Evolutionary conservation across 2,888 invertebrate genomes (phyloP).

Genomic region (Desoria tigrina): DNA sequence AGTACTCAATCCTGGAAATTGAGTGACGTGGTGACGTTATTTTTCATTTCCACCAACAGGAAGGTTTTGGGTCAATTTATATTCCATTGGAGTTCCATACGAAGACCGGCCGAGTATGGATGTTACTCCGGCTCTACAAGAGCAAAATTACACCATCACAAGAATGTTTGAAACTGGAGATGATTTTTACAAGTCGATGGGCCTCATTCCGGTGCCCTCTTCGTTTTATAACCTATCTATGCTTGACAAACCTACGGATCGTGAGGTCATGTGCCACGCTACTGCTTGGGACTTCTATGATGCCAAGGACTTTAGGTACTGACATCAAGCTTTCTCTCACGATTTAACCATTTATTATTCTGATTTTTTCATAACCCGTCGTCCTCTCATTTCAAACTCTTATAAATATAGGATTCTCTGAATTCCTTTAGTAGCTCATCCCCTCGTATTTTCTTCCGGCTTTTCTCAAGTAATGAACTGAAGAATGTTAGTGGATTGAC

Average conservation of each 20-base stretch:
- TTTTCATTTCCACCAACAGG: not conserved
- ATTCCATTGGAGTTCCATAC: slow-evolving; percentile 52
- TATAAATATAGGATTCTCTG: no score
- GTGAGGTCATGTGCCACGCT: slow-evolving; percentile 59
- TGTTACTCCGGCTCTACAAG: slow-evolving; percentile 47
- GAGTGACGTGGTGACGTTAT: not conserved
- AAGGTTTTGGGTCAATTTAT: slow-evolving; percentile 54
- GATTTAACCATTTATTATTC: slow-evolving; percentile 14
- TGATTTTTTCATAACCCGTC: slow-evolving; percentile 11
- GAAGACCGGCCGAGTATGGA: slow-evolving; percentile 53
- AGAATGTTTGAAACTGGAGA: slow-evolving; percentile 77
- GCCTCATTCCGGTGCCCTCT: slow-evolving; percentile 75
- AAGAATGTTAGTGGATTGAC: no score
- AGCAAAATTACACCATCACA: slow-evolving; percentile 45
- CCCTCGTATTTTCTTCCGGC: no score
- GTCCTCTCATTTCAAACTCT: not conserved
- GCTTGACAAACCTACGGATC: slow-evolving; percentile 70
- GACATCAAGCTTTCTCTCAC: slow-evolving; percentile 10
- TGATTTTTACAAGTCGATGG: slow-evolving; percentile 78
- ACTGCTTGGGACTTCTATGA: slow-evolving; percentile 81
- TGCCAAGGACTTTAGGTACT: slow-evolving; percentile 78
- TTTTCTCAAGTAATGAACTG: no score
- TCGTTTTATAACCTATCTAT: slow-evolving; percentile 80
- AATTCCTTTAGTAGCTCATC: no score
- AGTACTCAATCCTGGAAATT: not conserved